Conservation (phyloP, 2,797 vertebrate species). For the Mus minutoides region DNA sequence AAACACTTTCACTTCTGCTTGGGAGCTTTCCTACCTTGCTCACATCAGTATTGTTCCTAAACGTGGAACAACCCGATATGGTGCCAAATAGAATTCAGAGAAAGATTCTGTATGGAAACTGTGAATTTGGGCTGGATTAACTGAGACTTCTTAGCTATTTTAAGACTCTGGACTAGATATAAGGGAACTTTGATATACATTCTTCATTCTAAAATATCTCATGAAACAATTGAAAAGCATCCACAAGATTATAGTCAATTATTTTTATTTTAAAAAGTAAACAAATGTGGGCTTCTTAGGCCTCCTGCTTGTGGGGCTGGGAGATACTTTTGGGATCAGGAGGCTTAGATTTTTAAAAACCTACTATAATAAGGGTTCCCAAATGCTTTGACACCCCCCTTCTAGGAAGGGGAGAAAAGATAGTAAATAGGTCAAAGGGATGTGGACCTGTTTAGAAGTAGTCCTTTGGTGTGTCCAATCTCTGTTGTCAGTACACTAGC, state of each 20-base stretch:
- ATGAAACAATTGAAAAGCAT: constrained; percentile 9
- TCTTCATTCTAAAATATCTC: not conserved
- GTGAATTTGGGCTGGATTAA: constrained; percentile 9
- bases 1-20: constrained; percentile 69
- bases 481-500: not conserved
- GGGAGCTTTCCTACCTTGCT: constrained; percentile 23
- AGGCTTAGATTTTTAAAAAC: not conserved
- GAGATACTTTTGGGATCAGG: no score
- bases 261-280: constrained; percentile 24
- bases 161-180: not conserved
- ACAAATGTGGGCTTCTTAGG: not conserved
- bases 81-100: constrained; percentile 45
- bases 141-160: constrained; percentile 53
- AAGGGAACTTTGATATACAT: not conserved
- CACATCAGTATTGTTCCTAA: constrained; percentile 47
- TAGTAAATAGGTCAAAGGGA: not conserved
- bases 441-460: not conserved
- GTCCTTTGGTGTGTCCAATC: not conserved
- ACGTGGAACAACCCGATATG: not conserved
- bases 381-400: not conserved
- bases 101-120: constrained; percentile 18
- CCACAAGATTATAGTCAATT: not conserved
- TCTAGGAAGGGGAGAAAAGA: not conserved
- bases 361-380: not conserved
- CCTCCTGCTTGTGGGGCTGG: not conserved